Evolutionary conservation across 2,113 vertebrate species (phyloP), one percentile per base, ranked within the genome.

Genomic region (Sinocyclocheilus anshuiensis): DNA sequence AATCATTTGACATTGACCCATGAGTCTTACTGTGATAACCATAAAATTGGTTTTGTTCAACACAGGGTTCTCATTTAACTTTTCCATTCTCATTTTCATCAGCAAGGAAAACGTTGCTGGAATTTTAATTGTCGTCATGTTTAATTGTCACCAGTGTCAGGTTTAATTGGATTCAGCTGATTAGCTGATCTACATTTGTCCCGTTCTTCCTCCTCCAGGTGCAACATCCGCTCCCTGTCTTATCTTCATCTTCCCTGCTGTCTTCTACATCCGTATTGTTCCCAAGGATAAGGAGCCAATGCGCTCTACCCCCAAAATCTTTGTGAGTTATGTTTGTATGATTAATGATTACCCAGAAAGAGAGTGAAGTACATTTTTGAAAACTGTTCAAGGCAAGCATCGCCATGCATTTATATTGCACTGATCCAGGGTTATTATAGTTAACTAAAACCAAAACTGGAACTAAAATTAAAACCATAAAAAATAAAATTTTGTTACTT

Each of bases 211-310:
- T 90, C 59, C 59, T 90, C n/a, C 91, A 99, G 98, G 98, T 92
- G 98, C 98, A 84, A 99, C 98, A 0, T 99, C 97, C 0, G 97
- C 98, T 86, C 98, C 98, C 0, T 99, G 97, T 91, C 97, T 99
- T 92, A 99, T 99, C 92, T 99, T 99, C 94, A 99, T 99, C 93
- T 99, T 99, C 90, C 98, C 98, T 0, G 97, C 97, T 81, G 93
- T 97, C 88, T 99, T 99, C 94, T 99, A 99, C 93, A 98, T 99
- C 89, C 97, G 97, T 69, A 99, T 99, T 61, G 93, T 99, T 89
- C 97, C 98, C 85, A 96, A 94, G 61, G 98, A 99, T n/a, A 95
- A 96, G 33, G 98, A 99, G 85, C 97, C 98, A 0, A 93, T 95
- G 89, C 95, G 71, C 81, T 99, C 98, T 6, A 84, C 82, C 22